Evolutionary conservation across 2,797 vertebrate genomes (phyloP), one percentile per base, ranked within the genome.

Genomic region (Phrynocephalus forsythii): DNA sequence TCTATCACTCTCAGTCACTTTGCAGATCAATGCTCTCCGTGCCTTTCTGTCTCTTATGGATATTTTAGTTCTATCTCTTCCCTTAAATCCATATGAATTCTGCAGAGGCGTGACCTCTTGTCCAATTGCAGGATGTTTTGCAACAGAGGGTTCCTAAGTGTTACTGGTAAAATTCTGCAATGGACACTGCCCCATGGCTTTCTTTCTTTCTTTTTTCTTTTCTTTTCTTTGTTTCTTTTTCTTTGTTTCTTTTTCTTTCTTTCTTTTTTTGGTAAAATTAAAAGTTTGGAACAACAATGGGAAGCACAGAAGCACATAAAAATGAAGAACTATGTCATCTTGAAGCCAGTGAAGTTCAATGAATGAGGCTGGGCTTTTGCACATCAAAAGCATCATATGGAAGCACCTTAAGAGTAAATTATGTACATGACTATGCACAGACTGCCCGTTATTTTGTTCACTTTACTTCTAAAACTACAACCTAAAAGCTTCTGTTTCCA

Each of bases 71-170:
- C 28, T 16, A 24, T 6, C 38, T 18, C 1, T 73, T n/a, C 72
- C 22, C 15, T 84, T 77, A 66, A 72, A 77, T 85, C 73, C 60
- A 67, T 73, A 48, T 63, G 48, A 67, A 68, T 13, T 85, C 72
- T 30, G 28, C 44, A 77, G 48, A 77, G 38, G 15, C 50, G 63
- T 15, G 77, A 30, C 22, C 20, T 52, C 48, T 38, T 60, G 26
- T 24, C 69, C 28, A 60, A 1, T 7, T 26, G 44, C 48, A n/a
- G 20, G 15, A 7, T 60, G 52, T 28, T 50, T 56, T 6, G 13
- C 56, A 1, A 60, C 28, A n/a, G 50, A n/a, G n/a, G 1, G 26
- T 24, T 15, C 22, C 75, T 26, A 28, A 6, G 52, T 44, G 7
- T 33, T 38, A 73, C 15, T 7, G 8, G 6, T 75, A 6, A 22